A percentile compares a stretch with the other conserved stretches of the same genome.
These are phyloP conservation scores for Etheostoma cragini DNA, from an alignment of 2,113 vertebrate species.

Conservation along the genomic window DNA sequence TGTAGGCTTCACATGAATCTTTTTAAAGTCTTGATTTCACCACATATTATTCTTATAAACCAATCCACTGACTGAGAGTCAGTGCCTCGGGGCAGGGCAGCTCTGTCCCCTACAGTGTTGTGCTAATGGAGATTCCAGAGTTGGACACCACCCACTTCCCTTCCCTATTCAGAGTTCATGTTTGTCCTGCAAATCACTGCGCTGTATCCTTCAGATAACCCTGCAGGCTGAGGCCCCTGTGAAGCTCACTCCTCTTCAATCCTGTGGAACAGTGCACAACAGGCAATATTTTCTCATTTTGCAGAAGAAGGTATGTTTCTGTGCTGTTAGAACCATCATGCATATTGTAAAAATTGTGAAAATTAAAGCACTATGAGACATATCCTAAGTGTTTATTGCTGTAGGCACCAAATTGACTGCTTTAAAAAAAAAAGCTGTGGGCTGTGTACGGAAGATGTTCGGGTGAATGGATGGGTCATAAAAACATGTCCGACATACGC, in stretches of 20 bases:
- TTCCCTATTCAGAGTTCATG: conserved; percentile 48
- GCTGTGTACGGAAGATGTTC: too few species aligned
- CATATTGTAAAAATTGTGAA: too few species aligned
- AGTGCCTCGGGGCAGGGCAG: conserved; percentile 27
- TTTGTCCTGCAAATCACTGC: conserved; percentile 61
- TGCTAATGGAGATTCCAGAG: conserved; percentile 77
- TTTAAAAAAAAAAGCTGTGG: too few species aligned
- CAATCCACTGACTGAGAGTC: conserved; percentile 26
- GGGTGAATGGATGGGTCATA: too few species aligned
- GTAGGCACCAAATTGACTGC: too few species aligned
- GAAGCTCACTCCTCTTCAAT: conserved; percentile 16
- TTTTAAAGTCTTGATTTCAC: conserved; percentile 23
- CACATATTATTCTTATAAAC: conserved; percentile 36
- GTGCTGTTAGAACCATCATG: background rate
- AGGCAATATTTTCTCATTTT: background rate
- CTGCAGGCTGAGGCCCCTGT: conserved; percentile 10
- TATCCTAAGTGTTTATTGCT: too few species aligned
- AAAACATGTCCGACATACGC: too few species aligned
- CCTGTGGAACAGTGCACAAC: background rate
- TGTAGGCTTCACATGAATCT: background rate
- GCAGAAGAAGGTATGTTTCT: conserved; percentile 2
- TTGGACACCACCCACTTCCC: conserved; percentile 66
- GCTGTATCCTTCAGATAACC: conserved; percentile 37
- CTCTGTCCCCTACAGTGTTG: conserved; percentile 35
- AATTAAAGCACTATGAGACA: too few species aligned